Evolutionary conservation across 2,797 vertebrate species (phyloP), one percentile per base, ranked within the genome.

Genomic region (Helarctos malayanus): DNA sequence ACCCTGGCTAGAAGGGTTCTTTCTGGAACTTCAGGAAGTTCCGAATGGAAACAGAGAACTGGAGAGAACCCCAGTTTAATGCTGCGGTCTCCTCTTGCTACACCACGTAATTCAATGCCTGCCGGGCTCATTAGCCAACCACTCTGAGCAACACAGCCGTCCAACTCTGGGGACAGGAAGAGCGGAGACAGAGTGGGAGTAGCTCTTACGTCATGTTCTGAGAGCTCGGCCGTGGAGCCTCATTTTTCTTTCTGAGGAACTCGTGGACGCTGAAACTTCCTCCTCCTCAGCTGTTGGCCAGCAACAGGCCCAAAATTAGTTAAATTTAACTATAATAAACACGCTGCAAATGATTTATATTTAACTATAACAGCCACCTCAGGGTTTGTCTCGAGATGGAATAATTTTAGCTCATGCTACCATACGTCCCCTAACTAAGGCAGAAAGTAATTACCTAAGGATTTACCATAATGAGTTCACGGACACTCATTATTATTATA

Each of bases 261-360:
- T 89, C 91, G 61, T 7, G 89, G 95, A 76, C 79, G 38, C 54
- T 49, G 94, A 56, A 86, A 61, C 85, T 63, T 92, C 96, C 92
- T 96, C 92, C 89, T 93, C 90, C 91, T 96, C 91, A 89, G 94
- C 95, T 87, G 94, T 29, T 80, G 86, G 96, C 89, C 94, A 95
- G 96, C 81, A 97, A 97, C 68, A 76, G 85, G 92, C 89, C 91
- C 84, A 79, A 94, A 94, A 94, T 96, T 95, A 91, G 96, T 95
- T 95, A 94, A 94, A 97, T 96, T 94, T 97, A 97, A 97, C 97
- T 83, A 57, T 82, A 97, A 94, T 80, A 97, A 96, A 97, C 96
- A 94, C 54, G 79, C 16, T 49, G 97, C 82, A 96, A 97, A 92
- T 61, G 93, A 96, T 91, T 91, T 97, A 95, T 94, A 97, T 95